Percentiles rank a stretch among this genome's conserved stretches.
Conservation (phyloP, 92 coral and sea anemone species). For the Parazoanthus darwini region DNA sequence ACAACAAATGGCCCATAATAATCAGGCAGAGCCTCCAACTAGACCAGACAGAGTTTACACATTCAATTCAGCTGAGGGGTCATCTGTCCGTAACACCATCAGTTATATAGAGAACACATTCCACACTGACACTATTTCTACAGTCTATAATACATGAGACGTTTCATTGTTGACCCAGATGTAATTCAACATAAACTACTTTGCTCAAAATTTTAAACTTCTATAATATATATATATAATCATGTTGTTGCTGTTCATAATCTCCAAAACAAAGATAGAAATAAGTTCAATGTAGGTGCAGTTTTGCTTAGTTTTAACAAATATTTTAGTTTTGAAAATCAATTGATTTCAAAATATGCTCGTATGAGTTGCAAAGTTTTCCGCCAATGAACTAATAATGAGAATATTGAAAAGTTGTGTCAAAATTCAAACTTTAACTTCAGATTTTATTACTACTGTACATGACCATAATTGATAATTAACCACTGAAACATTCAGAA, state of each 20-base stretch:
- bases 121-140: conserved; percentile 6
- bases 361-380: background rate
- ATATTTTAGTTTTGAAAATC: background rate
- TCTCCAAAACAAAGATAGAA: background rate
- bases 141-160: background rate
- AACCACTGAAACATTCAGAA: background rate
- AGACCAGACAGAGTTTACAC: background rate
- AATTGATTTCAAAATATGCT: background rate
- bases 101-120: conserved; percentile 10
- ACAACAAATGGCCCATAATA: conserved; percentile 23
- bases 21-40: background rate
- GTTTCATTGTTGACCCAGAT: background rate
- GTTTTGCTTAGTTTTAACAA: background rate
- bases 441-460: background rate
- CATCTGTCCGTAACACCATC: conserved; percentile 1
- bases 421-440: background rate
- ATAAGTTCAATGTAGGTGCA: conserved; percentile 3
- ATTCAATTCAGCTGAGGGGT: background rate
- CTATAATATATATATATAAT: background rate
- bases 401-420: background rate
- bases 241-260: conserved; percentile 10
- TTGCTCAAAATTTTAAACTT: background rate
- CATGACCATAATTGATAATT: background rate
- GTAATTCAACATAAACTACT: background rate
- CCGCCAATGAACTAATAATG: background rate